phyloP scores from a whole-genome alignment of 2,113 vertebrate species.

The Lagopus muta region DNA sequence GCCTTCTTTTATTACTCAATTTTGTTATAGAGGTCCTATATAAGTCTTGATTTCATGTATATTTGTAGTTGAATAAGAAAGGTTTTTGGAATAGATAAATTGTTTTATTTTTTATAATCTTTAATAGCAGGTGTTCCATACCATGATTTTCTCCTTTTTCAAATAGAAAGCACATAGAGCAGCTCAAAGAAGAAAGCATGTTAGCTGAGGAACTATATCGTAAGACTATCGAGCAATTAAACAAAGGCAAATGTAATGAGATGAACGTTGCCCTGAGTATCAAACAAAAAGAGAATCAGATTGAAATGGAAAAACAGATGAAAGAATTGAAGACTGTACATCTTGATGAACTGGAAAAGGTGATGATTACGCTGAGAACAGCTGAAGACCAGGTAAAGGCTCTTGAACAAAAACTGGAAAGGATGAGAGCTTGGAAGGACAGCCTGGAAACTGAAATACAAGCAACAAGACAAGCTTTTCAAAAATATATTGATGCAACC shows the following conservation, averaged over 20 bases:
- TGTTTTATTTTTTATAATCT: not conserved
- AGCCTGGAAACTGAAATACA: conserved; percentile 74
- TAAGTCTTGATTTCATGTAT: not conserved
- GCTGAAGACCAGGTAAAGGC: conserved; percentile 54
- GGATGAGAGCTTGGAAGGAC: conserved; percentile 74
- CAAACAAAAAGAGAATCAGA: conserved; percentile 45
- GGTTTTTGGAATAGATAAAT: not conserved
- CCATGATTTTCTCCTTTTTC: not conserved
- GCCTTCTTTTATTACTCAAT: not conserved
- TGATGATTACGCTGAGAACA: conserved; percentile 5
- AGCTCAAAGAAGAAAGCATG: not conserved
- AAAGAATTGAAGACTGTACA: conserved; percentile 29
- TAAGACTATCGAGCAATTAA: conserved; percentile 8
- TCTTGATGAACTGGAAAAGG: conserved; percentile 32
- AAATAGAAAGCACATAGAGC: conserved; percentile 43
- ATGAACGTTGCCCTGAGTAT: conserved; percentile 33
- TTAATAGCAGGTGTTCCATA: not conserved
- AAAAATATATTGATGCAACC: conserved; percentile 74
- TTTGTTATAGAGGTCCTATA: not conserved
- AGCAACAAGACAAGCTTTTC: conserved; percentile 74
- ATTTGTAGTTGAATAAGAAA: not conserved
- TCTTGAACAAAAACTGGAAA: conserved; percentile 38
- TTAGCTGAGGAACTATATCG: conserved; percentile 7
- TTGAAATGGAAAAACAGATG: conserved; percentile 43
- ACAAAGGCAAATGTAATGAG: conserved; percentile 43